Evolutionary conservation across 1,140 invertebrate species (phyloP).

Genomic region (Orchestia grillus): DNA sequence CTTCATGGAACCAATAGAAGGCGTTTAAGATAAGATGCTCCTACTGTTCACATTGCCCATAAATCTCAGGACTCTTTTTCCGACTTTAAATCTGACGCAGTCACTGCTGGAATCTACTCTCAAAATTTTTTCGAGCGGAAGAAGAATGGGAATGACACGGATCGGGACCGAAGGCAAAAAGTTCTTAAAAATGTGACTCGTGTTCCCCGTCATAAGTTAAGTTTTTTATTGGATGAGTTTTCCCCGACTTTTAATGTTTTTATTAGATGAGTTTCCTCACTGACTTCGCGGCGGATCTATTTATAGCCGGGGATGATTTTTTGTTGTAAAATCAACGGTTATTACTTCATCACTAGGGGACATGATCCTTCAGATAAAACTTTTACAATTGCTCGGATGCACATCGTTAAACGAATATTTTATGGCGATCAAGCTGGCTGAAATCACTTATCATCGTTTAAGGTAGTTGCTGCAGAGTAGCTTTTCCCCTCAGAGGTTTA

Average conservation of each 20-base stretch:
- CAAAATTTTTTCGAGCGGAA: constrained; percentile 1
- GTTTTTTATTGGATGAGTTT: background rate
- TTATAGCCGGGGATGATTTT: background rate
- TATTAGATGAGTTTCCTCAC: background rate
- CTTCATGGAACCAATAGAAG: constrained; percentile 48
- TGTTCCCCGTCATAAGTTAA: background rate
- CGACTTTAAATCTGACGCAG: constrained; percentile 2
- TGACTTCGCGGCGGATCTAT: background rate
- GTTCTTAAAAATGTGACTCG: background rate
- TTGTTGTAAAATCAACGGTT: background rate
- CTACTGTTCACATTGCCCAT: constrained; percentile 50
- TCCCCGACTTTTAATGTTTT: background rate
- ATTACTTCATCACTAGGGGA: background rate
- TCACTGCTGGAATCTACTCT: background rate
- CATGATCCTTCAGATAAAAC: background rate
- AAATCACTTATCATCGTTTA: too few species aligned
- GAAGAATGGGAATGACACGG: constrained; percentile 6
- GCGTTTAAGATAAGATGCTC: constrained; percentile 41
- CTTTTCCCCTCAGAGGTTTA: too few species aligned
- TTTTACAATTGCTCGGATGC: background rate
- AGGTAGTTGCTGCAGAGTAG: too few species aligned
- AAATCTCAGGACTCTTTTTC: constrained; percentile 33
- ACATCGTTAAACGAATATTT: background rate
- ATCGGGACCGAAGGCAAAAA: background rate
- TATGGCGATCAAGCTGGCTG: background rate